Evolutionary conservation across 2,113 vertebrate species (phyloP).

Genomic region (Leuciscus idus): DNA sequence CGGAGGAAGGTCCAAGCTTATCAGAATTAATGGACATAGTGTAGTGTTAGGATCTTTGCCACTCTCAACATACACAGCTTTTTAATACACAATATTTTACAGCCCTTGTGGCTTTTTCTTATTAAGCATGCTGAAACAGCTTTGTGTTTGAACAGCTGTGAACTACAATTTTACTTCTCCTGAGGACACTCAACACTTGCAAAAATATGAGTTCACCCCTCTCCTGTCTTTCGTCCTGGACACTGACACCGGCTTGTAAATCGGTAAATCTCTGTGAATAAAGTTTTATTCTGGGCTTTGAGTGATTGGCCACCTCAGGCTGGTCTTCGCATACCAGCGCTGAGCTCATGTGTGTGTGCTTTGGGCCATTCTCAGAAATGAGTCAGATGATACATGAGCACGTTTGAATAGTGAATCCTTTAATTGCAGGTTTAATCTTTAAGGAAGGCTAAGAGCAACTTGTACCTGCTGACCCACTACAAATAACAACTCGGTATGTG

Average conservation of each 20-base stretch:
- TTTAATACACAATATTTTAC: slow-evolving; percentile 58
- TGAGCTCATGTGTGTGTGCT: slow-evolving; percentile 70
- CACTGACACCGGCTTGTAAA: slow-evolving; percentile 61
- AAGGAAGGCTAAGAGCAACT: slow-evolving; percentile 45
- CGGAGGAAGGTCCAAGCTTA: slow-evolving; percentile 32
- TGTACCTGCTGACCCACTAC: slow-evolving; percentile 6
- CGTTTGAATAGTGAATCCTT: slow-evolving; percentile 68
- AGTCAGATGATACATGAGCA: slow-evolving; percentile 53
- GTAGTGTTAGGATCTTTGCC: slow-evolving; percentile 48
- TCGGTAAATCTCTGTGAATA: slow-evolving; percentile 58
- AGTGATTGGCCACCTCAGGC: slow-evolving; percentile 51
- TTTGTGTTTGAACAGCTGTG: slow-evolving; percentile 73
- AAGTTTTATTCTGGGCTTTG: slow-evolving; percentile 58
- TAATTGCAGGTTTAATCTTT: slow-evolving; percentile 67
- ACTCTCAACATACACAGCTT: slow-evolving; percentile 32
- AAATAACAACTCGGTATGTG: neutral
- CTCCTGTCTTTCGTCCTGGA: slow-evolving; percentile 45
- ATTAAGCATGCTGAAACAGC: slow-evolving; percentile 57
- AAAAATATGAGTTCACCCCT: slow-evolving; percentile 58
- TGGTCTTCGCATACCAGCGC: slow-evolving; percentile 54
- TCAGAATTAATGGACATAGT: slow-evolving; percentile 15
- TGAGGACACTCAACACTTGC: slow-evolving; percentile 62
- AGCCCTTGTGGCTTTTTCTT: slow-evolving; percentile 51
- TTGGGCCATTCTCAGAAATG: neutral
- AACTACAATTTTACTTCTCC: slow-evolving; percentile 60